Base-by-base conservation (phyloP, 2,888 invertebrate genomes). In the Venustoraphidia nigricollis region DNA sequence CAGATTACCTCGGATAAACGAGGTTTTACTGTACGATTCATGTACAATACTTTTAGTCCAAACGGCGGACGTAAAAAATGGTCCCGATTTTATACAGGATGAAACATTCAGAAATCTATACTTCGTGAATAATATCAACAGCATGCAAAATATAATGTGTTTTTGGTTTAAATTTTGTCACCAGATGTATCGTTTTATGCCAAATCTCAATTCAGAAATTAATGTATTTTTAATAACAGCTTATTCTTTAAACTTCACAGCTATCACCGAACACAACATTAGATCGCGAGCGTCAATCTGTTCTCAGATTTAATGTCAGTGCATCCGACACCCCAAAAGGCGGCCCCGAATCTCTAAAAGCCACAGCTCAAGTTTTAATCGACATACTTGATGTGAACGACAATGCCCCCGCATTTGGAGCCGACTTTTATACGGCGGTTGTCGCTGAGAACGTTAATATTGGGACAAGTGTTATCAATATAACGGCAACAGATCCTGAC, bases 351-450 rank as follows among this genome's bases (percentile, higher is more conserved):
- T 79, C 81, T 50, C 70, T 77, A 36, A 79, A 78, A 53, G 72
- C 79, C 1, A 67, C 76, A 2, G 79, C 78, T 0, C 71, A 78
- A 54, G 72, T 85, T 10, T 68, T 75, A 0, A 72, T 86, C 9
- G 81, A 83, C 57, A 77, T 87, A 1, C 62, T 82, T 1, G 87
- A 88, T 58, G 82, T 85, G 0, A 87, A 89, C 57, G 88, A 89
- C 56, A 86, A 87, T 59, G 71, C 81, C 0, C 88, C 87, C 0
- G 63, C 64, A 2, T 87, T 86, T 59, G 72, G 73, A 3, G 76
- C 78, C 55, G 66, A 67, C 27, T 67, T 75, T 10, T 84, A 84
- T 54, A 79, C 75, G 55, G 80, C 83, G 6, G 84, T 88, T 0
- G 80, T 87, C 35, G 81, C 86, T 1, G 87, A 87, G 62, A 87